These are phyloP conservation scores for Pristionchus japonicus DNA, from an alignment of 2,888 invertebrate genomes.

Conservation along the genomic window DNA sequence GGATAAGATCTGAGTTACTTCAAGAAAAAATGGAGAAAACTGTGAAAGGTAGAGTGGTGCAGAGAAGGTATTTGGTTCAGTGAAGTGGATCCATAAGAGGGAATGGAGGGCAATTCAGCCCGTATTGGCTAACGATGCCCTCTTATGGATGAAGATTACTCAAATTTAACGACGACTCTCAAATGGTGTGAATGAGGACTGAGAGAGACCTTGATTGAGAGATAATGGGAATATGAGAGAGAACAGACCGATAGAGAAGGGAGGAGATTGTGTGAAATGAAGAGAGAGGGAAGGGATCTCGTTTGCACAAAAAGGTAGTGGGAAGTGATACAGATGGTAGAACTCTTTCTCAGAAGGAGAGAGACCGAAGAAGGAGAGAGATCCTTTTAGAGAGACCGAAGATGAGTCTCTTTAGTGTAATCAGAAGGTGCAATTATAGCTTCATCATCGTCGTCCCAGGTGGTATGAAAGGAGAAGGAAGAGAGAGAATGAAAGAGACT, in stretches of 20 bases:
- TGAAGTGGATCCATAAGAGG: not conserved
- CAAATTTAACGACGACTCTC: constrained; percentile 38
- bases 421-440: constrained; percentile 22
- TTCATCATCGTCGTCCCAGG: constrained; percentile 22
- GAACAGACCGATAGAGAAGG: not conserved
- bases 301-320: not conserved
- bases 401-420: not conserved
- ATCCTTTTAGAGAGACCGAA: not conserved
- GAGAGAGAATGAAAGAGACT: not conserved
- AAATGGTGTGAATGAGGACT: constrained; percentile 39
- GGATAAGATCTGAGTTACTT: not conserved
- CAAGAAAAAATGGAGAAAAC: not conserved
- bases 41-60: not conserved
- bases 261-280: not conserved
- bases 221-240: not conserved
- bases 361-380: not conserved
- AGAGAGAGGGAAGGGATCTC: not conserved
- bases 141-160: constrained; percentile 10
- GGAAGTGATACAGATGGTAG: constrained; percentile 11
- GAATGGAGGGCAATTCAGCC: not conserved
- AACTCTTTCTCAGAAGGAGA: not conserved
- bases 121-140: not conserved
- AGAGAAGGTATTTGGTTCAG: not conserved
- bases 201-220: constrained; percentile 2
- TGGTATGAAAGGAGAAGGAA: not conserved